phyloP scores from a whole-genome alignment of 2,888 invertebrate species.

The Drosophila nr. perissopoda region DNA sequence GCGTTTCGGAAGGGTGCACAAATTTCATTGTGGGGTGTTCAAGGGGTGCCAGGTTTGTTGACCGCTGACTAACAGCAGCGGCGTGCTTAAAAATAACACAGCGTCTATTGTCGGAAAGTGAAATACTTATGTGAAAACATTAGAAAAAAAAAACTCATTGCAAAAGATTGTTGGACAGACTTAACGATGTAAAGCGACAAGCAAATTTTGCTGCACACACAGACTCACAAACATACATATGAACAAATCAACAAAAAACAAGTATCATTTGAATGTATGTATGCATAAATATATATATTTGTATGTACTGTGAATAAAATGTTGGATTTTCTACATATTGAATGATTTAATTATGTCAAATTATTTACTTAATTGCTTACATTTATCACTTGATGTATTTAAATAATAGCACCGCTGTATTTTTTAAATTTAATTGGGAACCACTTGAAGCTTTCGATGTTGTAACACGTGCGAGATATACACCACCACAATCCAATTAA shows the following conservation, averaged over 20 bases:
- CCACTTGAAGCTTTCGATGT: slow-evolving; percentile 63
- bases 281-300: neutral
- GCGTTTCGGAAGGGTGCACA: neutral
- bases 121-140: slow-evolving; percentile 14
- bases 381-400: slow-evolving; percentile 17
- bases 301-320: neutral
- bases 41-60: slow-evolving; percentile 16
- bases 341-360: neutral
- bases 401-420: neutral
- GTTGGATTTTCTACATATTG: neutral
- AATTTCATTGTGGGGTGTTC: neutral
- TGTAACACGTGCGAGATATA: slow-evolving; percentile 45
- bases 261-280: neutral
- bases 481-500: slow-evolving; percentile 12
- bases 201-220: slow-evolving; percentile 1
- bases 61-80: slow-evolving; percentile 16
- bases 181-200: slow-evolving; percentile 31
- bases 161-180: slow-evolving; percentile 9
- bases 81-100: slow-evolving; percentile 32
- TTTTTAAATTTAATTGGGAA: slow-evolving; percentile 16
- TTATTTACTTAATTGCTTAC: slow-evolving; percentile 10
- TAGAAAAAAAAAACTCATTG: neutral
- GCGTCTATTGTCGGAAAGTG: slow-evolving; percentile 8
- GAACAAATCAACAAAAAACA: neutral
- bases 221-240: neutral